These are phyloP conservation scores for Hippocampus guttulatus DNA, from an alignment of 2,113 vertebrate genomes.

Conservation along the genomic window DNA sequence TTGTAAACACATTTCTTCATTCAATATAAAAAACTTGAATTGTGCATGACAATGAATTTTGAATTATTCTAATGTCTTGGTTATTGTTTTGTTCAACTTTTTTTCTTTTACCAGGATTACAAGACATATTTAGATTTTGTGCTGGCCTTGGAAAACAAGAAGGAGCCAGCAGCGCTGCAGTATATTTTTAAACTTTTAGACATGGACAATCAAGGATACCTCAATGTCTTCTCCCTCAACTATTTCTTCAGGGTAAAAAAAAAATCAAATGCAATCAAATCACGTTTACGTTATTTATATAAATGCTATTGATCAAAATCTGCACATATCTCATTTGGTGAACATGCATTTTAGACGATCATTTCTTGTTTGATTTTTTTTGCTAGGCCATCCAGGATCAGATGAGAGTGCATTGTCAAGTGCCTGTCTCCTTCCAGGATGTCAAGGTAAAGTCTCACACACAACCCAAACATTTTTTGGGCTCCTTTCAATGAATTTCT, in stretches of 20 bases:
- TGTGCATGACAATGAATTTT: neutral
- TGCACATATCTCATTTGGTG: neutral
- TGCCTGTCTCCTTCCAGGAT: conserved; percentile 94
- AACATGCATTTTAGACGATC: neutral
- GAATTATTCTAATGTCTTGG: neutral
- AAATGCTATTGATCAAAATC: no score
- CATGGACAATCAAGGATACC: conserved; percentile 92
- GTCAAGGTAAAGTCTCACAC: conserved; percentile 80
- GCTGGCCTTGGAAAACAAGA: conserved; percentile 95
- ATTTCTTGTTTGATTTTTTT: neutral
- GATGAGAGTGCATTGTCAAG: conserved; percentile 96
- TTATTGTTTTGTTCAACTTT: conserved; percentile 29
- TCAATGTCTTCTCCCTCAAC: conserved; percentile 97
- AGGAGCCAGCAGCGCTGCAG: conserved; percentile 93
- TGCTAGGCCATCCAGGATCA: conserved; percentile 93
- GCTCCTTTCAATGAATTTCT: neutral
- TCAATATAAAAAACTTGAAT: neutral
- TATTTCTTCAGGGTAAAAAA: conserved; percentile 91
- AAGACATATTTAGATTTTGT: conserved; percentile 98
- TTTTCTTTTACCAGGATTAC: conserved; percentile 83
- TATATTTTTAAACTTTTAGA: conserved; percentile 98
- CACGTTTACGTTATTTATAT: neutral
- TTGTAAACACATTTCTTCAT: neutral
- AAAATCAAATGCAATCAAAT: neutral
- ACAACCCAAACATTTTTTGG: neutral